phyloP scores from a whole-genome alignment of 2,797 vertebrate genomes.

The Gastrophryne carolinensis region DNA sequence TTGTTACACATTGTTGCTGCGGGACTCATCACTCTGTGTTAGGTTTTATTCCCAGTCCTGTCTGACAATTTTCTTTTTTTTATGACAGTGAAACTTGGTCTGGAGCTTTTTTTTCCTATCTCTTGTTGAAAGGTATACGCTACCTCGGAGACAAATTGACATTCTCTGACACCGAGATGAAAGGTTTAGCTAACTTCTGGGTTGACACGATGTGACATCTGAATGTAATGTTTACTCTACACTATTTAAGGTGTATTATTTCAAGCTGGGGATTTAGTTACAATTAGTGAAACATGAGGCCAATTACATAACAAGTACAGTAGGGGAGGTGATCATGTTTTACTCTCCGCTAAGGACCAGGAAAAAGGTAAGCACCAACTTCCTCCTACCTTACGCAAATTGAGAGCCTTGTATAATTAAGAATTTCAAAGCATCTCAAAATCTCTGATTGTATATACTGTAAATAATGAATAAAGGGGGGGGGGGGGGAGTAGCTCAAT shows the following conservation, averaged over 20 bases:
- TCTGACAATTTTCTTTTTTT: slow-evolving; percentile 35
- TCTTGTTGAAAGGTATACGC: slow-evolving; percentile 42
- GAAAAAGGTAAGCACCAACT: no score
- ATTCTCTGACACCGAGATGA: slow-evolving; percentile 48
- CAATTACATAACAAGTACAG: slow-evolving; percentile 7
- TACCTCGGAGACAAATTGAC: slow-evolving; percentile 43
- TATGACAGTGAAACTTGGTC: slow-evolving; percentile 40
- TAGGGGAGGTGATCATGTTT: not conserved
- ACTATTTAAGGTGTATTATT: slow-evolving; percentile 6
- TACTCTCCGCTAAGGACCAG: not conserved
- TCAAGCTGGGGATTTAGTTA: not conserved
- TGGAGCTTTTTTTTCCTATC: slow-evolving; percentile 38
- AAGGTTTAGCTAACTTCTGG: slow-evolving; percentile 29
- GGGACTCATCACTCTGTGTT: slow-evolving; percentile 32
- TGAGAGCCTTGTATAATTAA: no score
- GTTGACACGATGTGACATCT: slow-evolving; percentile 31
- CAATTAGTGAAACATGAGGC: not conserved
- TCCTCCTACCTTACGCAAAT: no score
- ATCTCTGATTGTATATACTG: no score
- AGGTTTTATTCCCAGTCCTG: slow-evolving; percentile 33
- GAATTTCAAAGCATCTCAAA: no score
- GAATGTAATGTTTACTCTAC: slow-evolving; percentile 50
- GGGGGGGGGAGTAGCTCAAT: no score
- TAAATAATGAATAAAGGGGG: no score
- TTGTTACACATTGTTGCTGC: slow-evolving; percentile 8